These are phyloP conservation scores for Drosophila littoralis DNA, from an alignment of 1,140 invertebrate genomes.

Conservation along the genomic window DNA sequence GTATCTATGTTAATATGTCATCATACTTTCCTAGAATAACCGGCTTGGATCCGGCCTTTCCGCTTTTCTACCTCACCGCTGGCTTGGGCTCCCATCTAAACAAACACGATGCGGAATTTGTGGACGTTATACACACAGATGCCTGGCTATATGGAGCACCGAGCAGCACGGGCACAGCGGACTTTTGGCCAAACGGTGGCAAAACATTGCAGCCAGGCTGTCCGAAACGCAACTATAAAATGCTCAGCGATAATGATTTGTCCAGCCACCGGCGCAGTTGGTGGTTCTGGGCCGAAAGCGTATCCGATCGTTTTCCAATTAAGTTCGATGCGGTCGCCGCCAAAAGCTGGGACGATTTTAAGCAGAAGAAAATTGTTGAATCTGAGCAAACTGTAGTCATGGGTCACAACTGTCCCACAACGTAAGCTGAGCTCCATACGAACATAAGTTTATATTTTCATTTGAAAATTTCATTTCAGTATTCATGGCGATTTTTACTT, in stretches of 20 bases:
- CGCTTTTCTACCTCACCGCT: slow-evolving; percentile 86
- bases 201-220: slow-evolving; percentile 87
- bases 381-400: slow-evolving; percentile 57
- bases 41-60: slow-evolving; percentile 87
- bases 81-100: slow-evolving; percentile 87
- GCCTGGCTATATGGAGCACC: slow-evolving; percentile 86
- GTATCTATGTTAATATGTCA: too few species aligned
- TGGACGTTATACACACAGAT: slow-evolving; percentile 90
- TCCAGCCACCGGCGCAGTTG: slow-evolving; percentile 89
- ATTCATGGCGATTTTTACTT: slow-evolving; percentile 84
- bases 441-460: not conserved
- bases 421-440: slow-evolving; percentile 41
- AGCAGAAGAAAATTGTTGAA: slow-evolving; percentile 62
- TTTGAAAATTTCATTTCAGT: slow-evolving; percentile 49
- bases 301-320: slow-evolving; percentile 84
- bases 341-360: slow-evolving; percentile 84
- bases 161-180: slow-evolving; percentile 86
- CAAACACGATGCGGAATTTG: slow-evolving; percentile 87
- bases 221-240: slow-evolving; percentile 83
- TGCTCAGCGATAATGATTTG: slow-evolving; percentile 84
- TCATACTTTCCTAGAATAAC: slow-evolving; percentile 82
- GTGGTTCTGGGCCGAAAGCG: slow-evolving; percentile 87
- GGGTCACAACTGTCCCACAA: slow-evolving; percentile 78
- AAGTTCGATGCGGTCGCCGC: slow-evolving; percentile 85
- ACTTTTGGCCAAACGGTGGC: slow-evolving; percentile 88